Evolutionary conservation across 1,140 invertebrate species (phyloP).

Genomic region (Pachyrhynchus sulphureomaculatus): DNA sequence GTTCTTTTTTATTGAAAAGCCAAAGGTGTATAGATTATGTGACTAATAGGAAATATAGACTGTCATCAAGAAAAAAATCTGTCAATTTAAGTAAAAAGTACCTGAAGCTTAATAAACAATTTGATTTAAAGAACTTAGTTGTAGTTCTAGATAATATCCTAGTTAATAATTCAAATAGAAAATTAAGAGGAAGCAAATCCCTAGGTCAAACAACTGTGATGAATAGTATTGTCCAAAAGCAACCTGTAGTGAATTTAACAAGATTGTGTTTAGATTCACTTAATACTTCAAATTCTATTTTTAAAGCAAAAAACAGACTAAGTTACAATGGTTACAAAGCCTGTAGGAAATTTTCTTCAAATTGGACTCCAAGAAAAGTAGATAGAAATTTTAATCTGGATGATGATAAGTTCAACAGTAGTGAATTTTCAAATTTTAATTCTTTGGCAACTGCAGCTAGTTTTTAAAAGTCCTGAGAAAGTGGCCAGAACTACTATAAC

Average conservation of each 20-base stretch:
- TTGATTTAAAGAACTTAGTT: conserved; percentile 3
- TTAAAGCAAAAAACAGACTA: neutral
- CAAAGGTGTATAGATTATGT: neutral
- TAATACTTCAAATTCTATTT: neutral
- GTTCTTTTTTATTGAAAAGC: neutral
- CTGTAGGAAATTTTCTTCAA: conserved; percentile 1
- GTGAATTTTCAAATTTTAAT: neutral
- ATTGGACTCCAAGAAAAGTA: neutral
- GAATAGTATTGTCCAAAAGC: neutral
- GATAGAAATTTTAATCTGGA: neutral
- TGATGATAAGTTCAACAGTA: neutral
- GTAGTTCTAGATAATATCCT: conserved; percentile 2
- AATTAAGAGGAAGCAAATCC: neutral
- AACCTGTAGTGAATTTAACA: neutral
- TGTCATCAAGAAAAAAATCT: neutral
- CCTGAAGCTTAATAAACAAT: neutral
- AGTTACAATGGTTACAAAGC: neutral
- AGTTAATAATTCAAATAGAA: neutral
- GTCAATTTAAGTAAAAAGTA: neutral
- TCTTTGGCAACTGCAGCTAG: no score
- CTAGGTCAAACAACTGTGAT: no score
- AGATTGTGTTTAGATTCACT: neutral
- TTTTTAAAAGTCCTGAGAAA: no score
- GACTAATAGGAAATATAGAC: neutral
- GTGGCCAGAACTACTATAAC: no score